Evolutionary conservation across 2,797 vertebrate species (phyloP).

Genomic region (Pseudopleuronectes americanus): DNA sequence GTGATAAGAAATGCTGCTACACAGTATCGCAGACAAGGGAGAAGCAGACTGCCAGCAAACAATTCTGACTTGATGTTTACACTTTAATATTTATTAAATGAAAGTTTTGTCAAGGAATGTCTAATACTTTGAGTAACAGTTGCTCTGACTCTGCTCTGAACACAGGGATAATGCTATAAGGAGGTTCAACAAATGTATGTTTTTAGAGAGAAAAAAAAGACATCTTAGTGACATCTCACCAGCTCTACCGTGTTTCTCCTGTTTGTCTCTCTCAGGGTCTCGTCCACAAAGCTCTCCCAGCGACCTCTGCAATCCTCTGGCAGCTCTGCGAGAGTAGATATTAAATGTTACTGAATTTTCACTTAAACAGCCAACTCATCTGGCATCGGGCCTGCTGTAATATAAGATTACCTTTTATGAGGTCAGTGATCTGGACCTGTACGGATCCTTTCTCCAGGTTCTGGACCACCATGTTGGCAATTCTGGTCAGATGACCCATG

Average conservation of each 20-base stretch:
- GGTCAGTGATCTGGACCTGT: constrained; percentile 88
- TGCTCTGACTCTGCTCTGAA: constrained; percentile 6
- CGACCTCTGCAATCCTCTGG: constrained; percentile 95
- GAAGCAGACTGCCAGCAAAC: no score
- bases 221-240: constrained; percentile 79
- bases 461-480: constrained; percentile 96
- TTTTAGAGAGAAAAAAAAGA: not conserved
- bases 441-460: constrained; percentile 93
- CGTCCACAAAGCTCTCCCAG: constrained; percentile 97
- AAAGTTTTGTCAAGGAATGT: no score
- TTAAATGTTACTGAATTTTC: not conserved
- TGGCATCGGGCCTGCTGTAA: fast-evolving
- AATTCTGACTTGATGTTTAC: no score
- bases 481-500: constrained; percentile 98
- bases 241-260: constrained; percentile 94
- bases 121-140: no score
- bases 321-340: constrained; percentile 82
- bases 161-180: not conserved
- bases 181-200: no score
- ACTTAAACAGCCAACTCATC: not conserved
- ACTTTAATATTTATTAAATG: no score
- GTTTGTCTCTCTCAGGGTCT: constrained; percentile 94
- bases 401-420: constrained; percentile 88
- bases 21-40: no score
- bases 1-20: no score